Conservation (phyloP, 2,113 vertebrate genomes). For the Charina bottae region DNA sequence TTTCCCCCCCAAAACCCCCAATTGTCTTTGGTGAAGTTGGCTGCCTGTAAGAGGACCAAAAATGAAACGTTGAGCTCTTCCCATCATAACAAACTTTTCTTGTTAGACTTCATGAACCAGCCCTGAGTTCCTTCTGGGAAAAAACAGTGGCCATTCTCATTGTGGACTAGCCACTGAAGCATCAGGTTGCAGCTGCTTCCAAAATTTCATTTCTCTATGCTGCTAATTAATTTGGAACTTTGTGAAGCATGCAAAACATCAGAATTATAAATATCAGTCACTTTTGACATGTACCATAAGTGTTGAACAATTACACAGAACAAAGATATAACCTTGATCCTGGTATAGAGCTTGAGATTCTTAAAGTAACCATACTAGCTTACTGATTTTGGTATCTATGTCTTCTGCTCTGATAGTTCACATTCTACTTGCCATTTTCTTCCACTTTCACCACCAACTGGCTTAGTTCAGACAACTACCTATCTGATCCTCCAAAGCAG, state of each 20-base stretch:
- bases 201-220: not conserved
- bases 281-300: not conserved
- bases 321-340: not conserved
- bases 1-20: not conserved
- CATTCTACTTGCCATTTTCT: not conserved
- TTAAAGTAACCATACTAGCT: not conserved
- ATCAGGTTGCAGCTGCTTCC: not conserved
- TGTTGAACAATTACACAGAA: not conserved
- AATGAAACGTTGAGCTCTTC: not conserved
- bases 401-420: not conserved
- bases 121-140: not conserved
- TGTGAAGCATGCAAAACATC: not conserved
- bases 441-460: not conserved
- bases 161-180: not conserved
- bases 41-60: not conserved
- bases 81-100: not conserved
- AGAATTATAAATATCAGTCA: not conserved
- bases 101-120: not conserved
- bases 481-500: not conserved
- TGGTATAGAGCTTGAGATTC: not conserved
- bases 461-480: not conserved
- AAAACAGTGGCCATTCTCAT: not conserved
- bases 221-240: not conserved
- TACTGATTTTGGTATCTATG: not conserved
- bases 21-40: not conserved